Conservation (phyloP, 2,888 invertebrate genomes). For the Patella caerulea region DNA sequence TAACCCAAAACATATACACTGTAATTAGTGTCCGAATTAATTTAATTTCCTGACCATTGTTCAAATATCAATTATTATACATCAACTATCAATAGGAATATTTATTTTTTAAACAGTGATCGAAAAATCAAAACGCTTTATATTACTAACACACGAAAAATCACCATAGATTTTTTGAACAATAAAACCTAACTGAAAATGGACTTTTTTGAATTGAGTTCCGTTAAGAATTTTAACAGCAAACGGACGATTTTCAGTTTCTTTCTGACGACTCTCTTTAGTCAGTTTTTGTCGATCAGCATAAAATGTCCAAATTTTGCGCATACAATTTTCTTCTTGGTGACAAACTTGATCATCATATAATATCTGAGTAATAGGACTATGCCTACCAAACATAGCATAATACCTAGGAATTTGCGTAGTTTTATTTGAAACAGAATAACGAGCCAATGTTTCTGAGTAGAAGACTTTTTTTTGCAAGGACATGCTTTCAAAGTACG, state of each 20-base stretch:
- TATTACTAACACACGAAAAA: background rate
- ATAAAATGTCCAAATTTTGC: background rate
- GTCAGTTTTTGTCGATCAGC: background rate
- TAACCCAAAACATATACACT: no score
- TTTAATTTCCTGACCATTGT: no score
- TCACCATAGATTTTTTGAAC: background rate
- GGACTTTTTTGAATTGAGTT: background rate
- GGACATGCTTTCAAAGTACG: no score
- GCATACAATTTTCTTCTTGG: background rate
- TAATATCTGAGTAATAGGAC: background rate
- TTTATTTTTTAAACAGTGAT: no score
- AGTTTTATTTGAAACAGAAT: no score
- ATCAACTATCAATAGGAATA: no score
- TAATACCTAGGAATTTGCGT: no score
- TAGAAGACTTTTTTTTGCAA: no score
- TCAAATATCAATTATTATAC: no score
- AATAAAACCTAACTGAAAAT: slow-evolving; percentile 8
- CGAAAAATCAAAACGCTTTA: no score
- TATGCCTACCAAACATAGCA: background rate
- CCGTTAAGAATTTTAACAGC: background rate
- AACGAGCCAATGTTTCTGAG: no score
- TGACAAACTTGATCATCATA: background rate
- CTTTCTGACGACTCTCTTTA: background rate
- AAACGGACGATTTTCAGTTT: background rate
- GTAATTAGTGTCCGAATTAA: no score